These are phyloP conservation scores for Elephantulus edwardii DNA, from an alignment of 2,113 vertebrate species.

Conservation along the genomic window DNA sequence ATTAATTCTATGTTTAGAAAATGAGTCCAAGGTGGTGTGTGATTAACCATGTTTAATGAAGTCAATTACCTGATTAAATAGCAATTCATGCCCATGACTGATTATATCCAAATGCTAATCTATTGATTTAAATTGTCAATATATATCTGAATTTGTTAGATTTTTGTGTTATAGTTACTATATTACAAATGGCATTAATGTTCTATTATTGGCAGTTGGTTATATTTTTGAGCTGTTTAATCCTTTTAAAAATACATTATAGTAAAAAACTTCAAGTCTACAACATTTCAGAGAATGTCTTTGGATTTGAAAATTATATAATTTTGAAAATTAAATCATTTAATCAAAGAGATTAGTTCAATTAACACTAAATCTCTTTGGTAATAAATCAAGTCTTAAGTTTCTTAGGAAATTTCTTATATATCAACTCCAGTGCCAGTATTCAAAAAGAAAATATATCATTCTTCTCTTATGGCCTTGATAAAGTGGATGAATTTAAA, in stretches of 20 bases:
- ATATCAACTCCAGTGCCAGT: neutral
- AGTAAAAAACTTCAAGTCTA: neutral
- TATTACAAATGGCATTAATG: neutral
- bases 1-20: slow-evolving; percentile 83
- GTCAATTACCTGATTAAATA: slow-evolving; percentile 83
- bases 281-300: neutral
- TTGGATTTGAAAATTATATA: slow-evolving; percentile 7
- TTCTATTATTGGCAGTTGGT: slow-evolving; percentile 41
- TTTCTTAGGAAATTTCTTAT: neutral
- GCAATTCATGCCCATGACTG: slow-evolving; percentile 75
- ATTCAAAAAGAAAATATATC: neutral
- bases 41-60: slow-evolving; percentile 84
- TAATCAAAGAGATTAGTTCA: slow-evolving; percentile 36
- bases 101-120: slow-evolving; percentile 83
- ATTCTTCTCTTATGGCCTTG: neutral
- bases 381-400: neutral
- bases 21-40: slow-evolving; percentile 80
- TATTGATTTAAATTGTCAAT: slow-evolving; percentile 79
- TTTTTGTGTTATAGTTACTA: slow-evolving; percentile 48
- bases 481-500: neutral
- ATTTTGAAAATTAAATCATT: slow-evolving; percentile 45
- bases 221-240: neutral
- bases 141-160: slow-evolving; percentile 67
- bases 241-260: neutral
- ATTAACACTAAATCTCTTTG: slow-evolving; percentile 28